Conservation (phyloP, 2,888 invertebrate genomes). For the Ceramica pisi region DNA sequence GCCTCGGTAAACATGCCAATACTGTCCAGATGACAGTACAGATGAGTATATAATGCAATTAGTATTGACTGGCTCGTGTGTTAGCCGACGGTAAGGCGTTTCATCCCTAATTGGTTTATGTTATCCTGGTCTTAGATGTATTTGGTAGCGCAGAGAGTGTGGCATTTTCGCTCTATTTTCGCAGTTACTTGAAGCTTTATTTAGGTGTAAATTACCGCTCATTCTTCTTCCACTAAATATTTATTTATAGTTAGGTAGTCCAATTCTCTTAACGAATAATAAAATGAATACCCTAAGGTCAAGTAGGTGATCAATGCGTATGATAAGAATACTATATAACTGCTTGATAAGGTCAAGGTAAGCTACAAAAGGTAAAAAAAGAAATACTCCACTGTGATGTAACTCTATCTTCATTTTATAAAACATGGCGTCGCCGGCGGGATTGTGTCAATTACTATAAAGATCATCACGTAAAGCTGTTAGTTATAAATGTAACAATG, state of each 20-base stretch:
- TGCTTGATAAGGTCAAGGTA: conserved; percentile 5
- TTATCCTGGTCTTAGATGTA: conserved; percentile 31
- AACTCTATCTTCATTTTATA: conserved; percentile 14
- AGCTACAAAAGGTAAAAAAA: conserved; percentile 4
- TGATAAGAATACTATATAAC: conserved; percentile 1
- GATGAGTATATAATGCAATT: conserved; percentile 55
- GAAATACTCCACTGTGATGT: background rate
- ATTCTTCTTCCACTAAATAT: background rate
- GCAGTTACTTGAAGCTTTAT: background rate
- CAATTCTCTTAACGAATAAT: background rate
- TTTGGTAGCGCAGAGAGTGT: background rate
- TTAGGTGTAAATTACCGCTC: background rate
- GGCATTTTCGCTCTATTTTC: background rate
- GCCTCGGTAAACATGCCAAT: conserved; percentile 44
- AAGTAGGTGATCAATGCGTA: background rate
- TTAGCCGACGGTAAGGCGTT: conserved; percentile 39
- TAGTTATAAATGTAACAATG: conserved; percentile 44
- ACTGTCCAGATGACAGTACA: conserved; percentile 52
- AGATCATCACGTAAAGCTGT: conserved; percentile 36
- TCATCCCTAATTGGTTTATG: conserved; percentile 57
- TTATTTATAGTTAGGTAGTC: too few relatives aligned
- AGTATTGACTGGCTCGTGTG: conserved; percentile 53
- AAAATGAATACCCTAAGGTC: background rate
- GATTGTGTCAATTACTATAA: conserved; percentile 47
- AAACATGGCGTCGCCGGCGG: conserved; percentile 29